Percentiles rank a stretch among this genome's conserved stretches.
These are phyloP conservation scores for Thera obeliscata DNA, from an alignment of 2,888 invertebrate genomes.

Conservation along the genomic window DNA sequence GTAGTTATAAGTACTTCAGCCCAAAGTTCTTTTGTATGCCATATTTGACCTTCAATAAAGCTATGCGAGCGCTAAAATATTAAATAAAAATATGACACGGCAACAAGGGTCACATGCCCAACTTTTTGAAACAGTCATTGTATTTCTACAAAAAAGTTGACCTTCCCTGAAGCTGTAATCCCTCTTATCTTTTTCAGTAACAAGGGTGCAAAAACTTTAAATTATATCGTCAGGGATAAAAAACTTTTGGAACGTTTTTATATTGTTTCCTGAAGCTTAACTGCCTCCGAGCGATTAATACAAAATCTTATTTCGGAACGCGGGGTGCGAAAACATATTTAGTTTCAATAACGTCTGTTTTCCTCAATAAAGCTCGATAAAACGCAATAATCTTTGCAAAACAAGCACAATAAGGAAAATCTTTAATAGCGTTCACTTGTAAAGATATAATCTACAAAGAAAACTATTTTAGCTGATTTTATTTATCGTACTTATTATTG, in stretches of 20 bases:
- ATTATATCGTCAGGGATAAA: no score
- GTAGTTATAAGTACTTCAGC: no score
- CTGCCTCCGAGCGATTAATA: slow-evolving; percentile 9
- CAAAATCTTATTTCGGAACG: neutral
- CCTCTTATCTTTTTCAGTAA: neutral
- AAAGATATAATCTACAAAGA: slow-evolving; percentile 1
- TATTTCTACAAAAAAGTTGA: neutral
- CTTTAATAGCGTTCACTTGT: slow-evolving; percentile 4
- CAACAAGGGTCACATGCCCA: no score
- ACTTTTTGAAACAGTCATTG: neutral
- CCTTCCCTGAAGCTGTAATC: neutral
- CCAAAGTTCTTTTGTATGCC: no score
- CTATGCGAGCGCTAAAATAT: no score
- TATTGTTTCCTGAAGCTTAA: neutral
- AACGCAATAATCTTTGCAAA: slow-evolving; percentile 26
- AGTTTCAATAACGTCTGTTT: slow-evolving; percentile 25
- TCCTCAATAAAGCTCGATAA: slow-evolving; percentile 31
- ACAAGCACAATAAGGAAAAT: slow-evolving; percentile 21
- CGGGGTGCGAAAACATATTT: slow-evolving; percentile 26
- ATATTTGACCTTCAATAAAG: no score
- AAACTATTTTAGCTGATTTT: neutral
- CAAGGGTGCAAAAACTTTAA: no score
- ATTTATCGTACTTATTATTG: neutral
- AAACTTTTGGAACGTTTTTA: no score
- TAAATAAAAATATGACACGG: no score